These are phyloP conservation scores for Poeciliopsis paucimaculata DNA, from an alignment of 2,797 vertebrate genomes.

Conservation along the genomic window DNA sequence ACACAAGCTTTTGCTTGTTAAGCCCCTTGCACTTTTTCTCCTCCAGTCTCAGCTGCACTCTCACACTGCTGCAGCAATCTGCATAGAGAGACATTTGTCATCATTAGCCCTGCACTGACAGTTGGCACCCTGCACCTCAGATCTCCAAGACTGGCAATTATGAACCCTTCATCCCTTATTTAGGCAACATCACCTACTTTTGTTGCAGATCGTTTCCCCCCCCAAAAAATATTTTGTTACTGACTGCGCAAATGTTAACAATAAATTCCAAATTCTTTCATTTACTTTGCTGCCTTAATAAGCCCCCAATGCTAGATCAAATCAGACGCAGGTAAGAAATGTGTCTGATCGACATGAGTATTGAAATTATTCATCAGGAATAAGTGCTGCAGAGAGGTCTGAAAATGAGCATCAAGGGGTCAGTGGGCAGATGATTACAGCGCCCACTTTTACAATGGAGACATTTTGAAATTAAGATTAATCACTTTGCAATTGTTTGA, in stretches of 20 bases:
- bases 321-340: slow-evolving; percentile 33
- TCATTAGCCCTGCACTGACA: slow-evolving; percentile 99
- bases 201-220: slow-evolving; percentile 70
- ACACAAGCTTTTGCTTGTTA: slow-evolving; percentile 70
- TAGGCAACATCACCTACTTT: slow-evolving; percentile 85
- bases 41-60: slow-evolving; percentile 79
- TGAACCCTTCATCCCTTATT: slow-evolving; percentile 89
- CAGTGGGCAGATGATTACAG: slow-evolving; percentile 85
- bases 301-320: slow-evolving; percentile 35
- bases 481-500: slow-evolving; percentile 65
- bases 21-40: slow-evolving; percentile 57
- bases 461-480: slow-evolving; percentile 80
- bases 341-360: slow-evolving; percentile 63
- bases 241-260: slow-evolving; percentile 46
- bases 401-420: slow-evolving; percentile 77
- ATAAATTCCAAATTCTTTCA: slow-evolving; percentile 28
- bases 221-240: slow-evolving; percentile 76
- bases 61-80: slow-evolving; percentile 86
- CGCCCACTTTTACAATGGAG: slow-evolving; percentile 76
- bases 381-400: slow-evolving; percentile 55
- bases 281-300: slow-evolving; percentile 45
- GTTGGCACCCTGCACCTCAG: slow-evolving; percentile 97
- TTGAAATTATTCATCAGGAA: slow-evolving; percentile 64
- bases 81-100: slow-evolving; percentile 99
- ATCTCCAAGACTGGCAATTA: slow-evolving; percentile 94